A percentile compares a stretch with the other conserved stretches of the same genome.
These are phyloP conservation scores for Venusia cambrica DNA, from an alignment of 2,888 invertebrate genomes.

Conservation along the genomic window DNA sequence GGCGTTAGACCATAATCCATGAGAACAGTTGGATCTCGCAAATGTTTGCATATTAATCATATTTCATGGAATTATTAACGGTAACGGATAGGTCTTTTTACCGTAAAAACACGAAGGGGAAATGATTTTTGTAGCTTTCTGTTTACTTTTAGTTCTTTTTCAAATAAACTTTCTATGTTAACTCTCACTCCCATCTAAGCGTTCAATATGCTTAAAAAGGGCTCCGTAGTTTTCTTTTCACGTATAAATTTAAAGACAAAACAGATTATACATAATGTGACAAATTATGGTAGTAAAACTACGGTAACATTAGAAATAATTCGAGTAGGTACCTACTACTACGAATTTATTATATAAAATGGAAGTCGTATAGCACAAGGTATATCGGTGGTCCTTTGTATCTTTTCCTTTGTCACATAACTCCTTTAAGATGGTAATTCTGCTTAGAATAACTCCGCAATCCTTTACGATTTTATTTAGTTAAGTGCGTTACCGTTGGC, in stretches of 20 bases:
- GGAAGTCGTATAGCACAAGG: slow-evolving; percentile 20
- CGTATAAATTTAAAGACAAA: too few species aligned
- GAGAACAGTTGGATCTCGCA: slow-evolving; percentile 49
- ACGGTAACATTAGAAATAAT: too few species aligned
- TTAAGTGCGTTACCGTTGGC: slow-evolving; percentile 16
- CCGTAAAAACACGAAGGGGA: slow-evolving; percentile 10
- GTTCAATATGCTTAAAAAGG: too few species aligned
- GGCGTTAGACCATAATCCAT: slow-evolving; percentile 77
- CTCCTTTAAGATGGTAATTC: slow-evolving; percentile 63
- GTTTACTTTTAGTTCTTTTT: too few species aligned
- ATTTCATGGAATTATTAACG: slow-evolving; percentile 33
- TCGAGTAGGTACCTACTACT: neutral
- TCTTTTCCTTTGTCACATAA: slow-evolving; percentile 42
- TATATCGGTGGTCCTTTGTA: slow-evolving; percentile 45
- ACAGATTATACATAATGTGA: too few species aligned
- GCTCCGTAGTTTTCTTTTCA: too few species aligned
- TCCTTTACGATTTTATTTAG: slow-evolving; percentile 17
- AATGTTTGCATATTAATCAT: slow-evolving; percentile 69
- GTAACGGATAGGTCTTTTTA: slow-evolving; percentile 25
- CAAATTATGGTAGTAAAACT: too few species aligned
- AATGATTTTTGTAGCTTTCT: too few species aligned
- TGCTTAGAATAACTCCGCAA: slow-evolving; percentile 40
- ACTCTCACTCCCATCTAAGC: too few species aligned
- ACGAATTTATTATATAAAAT: slow-evolving; percentile 6
- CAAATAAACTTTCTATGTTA: too few species aligned